Evolutionary conservation across 2,113 vertebrate genomes (phyloP).

Genomic region (Myotis davidii): DNA sequence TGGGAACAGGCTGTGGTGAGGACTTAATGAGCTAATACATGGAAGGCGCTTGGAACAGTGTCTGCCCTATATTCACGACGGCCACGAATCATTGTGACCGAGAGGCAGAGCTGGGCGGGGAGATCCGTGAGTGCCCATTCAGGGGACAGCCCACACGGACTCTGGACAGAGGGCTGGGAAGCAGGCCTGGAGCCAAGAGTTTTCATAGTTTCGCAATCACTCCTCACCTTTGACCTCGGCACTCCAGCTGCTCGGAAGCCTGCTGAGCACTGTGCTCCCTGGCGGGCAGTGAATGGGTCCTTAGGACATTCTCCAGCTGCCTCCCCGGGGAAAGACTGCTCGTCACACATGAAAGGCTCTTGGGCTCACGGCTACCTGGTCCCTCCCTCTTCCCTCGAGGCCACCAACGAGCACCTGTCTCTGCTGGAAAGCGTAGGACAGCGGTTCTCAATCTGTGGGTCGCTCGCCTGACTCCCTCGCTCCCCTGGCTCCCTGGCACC

Average conservation of each 20-base stretch:
- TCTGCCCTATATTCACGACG: rapidly evolving
- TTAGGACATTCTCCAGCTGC: background rate
- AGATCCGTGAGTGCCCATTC: rapidly evolving
- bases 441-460: too few species aligned
- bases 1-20: background rate
- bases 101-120: rapidly evolving
- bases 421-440: too few species aligned
- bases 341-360: too few species aligned
- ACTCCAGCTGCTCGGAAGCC: background rate
- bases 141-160: background rate
- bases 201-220: background rate
- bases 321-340: background rate
- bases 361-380: too few species aligned
- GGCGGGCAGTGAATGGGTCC: background rate
- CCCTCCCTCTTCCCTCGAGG: too few species aligned
- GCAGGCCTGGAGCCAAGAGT: background rate
- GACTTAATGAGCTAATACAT: rapidly evolving
- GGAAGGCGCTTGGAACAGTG: rapidly evolving
- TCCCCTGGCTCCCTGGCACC: too few species aligned
- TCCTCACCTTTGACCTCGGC: constrained; percentile 15
- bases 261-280: background rate
- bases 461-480: too few species aligned
- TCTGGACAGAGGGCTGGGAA: background rate
- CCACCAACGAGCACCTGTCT: background rate
- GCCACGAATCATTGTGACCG: rapidly evolving